Evolutionary conservation across 2,113 vertebrate genomes (phyloP), one percentile per base, ranked within the genome.

Genomic region (Pan paniscus): DNA sequence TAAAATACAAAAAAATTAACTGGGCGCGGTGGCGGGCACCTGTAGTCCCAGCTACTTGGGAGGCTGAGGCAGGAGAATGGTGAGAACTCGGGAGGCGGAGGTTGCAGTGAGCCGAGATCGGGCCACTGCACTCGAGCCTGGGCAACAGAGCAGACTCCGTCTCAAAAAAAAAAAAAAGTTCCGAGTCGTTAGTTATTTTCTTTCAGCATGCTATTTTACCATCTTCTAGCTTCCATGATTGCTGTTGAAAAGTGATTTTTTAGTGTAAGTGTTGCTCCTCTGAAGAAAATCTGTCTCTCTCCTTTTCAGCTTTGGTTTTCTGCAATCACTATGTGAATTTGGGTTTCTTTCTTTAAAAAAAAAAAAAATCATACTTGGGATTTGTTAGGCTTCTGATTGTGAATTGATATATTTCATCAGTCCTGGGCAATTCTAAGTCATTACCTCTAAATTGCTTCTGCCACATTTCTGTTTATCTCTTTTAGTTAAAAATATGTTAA

Each of bases 401-500:
- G 32, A 87, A 22, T 68, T 70, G 14, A 43, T 50, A 4, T 30
- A 40, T 82, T 57, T 12, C 16, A 22, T 79, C 52, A 46, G 11
- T 89, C 84, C 55, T 81, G 30, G 55, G 23, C 30, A 52, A 13
- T n/a, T 89, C 18, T 75, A 84, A 40, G 3, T 89, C 57, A 84
- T 75, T 82, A 52, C 55, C n/a, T 80, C 55, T 50, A 78, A 75
- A 10, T 50, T 80, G 16, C 55, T 6, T 48, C 50, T 46, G 23
- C 22, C 20, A 32, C 16, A 18, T 80, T 80, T 91, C 35, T 88
- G 22, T 40, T 91, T 84, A 8, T 87, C 14, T 87, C 67, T 83
- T 93, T 59, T 5, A 52, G 30, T 59, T 68, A 84, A 75, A 91
- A 83, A n/a, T 81, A 35, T 27, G 30, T 76, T 70, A 82, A 92